Conservation (phyloP, 1,140 invertebrate genomes). For the Octopus bimaculoides region DNA sequence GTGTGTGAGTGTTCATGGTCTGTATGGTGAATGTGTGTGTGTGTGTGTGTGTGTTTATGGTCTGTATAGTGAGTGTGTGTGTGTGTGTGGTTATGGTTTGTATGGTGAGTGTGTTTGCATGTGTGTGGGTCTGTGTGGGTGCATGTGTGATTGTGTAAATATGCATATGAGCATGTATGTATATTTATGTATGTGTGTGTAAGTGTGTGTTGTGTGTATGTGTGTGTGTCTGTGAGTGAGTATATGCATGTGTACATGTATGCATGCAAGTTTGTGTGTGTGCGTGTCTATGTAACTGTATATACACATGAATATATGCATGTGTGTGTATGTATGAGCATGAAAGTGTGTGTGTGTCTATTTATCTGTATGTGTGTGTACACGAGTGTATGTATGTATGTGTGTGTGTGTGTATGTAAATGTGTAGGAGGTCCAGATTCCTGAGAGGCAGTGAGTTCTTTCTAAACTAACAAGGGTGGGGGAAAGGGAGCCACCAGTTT, state of each 20-base stretch:
- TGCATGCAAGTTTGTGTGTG: not conserved
- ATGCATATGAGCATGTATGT: not conserved
- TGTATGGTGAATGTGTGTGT: no score
- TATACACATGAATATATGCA: not conserved
- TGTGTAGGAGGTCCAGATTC: no score
- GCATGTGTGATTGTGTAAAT: no score
- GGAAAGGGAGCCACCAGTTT: no score
- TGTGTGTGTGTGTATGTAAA: not conserved
- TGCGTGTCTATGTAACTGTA: not conserved
- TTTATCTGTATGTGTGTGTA: not conserved
- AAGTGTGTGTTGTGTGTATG: not conserved
- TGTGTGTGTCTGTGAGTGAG: not conserved
- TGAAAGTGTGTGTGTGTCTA: not conserved
- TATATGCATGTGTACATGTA: not conserved
- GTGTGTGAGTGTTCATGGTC: no score
- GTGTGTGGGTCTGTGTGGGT: no score
- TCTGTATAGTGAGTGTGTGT: no score
- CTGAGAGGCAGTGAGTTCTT: no score
- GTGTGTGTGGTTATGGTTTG: no score
- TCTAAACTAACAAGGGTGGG: no score
- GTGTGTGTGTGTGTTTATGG: no score
- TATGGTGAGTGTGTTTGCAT: no score
- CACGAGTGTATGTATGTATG: not conserved
- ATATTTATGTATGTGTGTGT: not conserved
- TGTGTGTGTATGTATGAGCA: not conserved